phyloP scores from a whole-genome alignment of 2,888 invertebrate genomes.

The Drosophila bunnanda region DNA sequence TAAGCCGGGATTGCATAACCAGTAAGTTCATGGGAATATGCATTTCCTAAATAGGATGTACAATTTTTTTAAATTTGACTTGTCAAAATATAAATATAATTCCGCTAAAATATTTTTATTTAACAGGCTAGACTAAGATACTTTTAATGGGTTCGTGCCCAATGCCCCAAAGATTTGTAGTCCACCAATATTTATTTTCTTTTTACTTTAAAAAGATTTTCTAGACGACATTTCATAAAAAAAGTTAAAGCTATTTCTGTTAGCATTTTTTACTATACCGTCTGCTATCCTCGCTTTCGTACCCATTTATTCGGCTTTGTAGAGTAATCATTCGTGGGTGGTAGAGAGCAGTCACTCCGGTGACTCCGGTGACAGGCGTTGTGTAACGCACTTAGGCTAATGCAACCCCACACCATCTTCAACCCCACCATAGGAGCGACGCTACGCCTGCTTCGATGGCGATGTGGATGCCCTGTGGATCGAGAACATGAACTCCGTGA shows the following conservation, averaged over 20 bases:
- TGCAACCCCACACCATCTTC: slow-evolving; percentile 60
- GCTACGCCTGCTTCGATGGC: slow-evolving; percentile 95
- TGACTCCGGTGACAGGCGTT: slow-evolving; percentile 46
- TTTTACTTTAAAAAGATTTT: neutral
- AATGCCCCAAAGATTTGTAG: no score
- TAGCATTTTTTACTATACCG: slow-evolving; percentile 1
- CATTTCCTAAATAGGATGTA: neutral
- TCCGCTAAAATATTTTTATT: neutral
- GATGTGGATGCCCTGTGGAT: slow-evolving; percentile 98
- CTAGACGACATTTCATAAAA: neutral
- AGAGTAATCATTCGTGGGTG: slow-evolving; percentile 46
- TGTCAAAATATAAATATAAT: neutral
- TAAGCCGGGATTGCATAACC: slow-evolving; percentile 68
- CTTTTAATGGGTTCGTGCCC: no score
- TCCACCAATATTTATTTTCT: no score
- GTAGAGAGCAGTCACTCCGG: slow-evolving; percentile 4
- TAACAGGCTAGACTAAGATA: neutral
- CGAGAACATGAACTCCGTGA: slow-evolving; percentile 98
- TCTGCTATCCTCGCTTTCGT: neutral
- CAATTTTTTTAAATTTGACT: neutral
- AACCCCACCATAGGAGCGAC: slow-evolving; percentile 86
- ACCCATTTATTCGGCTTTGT: slow-evolving; percentile 52
- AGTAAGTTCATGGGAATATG: neutral
- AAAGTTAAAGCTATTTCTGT: neutral
- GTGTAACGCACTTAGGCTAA: slow-evolving; percentile 79